phyloP scores from a whole-genome alignment of 2,888 invertebrate genomes.

The Phortica magna region DNA sequence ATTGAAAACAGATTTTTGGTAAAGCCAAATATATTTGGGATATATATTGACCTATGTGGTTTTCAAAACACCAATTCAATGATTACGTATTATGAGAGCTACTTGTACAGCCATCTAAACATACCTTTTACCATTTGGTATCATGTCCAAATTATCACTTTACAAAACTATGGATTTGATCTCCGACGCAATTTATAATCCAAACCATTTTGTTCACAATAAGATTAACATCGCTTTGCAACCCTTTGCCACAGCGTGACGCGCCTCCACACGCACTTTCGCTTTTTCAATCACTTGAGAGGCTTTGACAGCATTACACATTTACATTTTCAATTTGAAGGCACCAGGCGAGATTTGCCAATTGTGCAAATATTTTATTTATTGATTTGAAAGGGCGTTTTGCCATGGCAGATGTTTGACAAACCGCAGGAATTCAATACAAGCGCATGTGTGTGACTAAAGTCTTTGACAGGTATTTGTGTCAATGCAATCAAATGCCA shows the following conservation, averaged over 20 bases:
- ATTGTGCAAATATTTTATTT: slow-evolving; percentile 34
- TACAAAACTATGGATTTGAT: background rate
- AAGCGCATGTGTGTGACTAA: slow-evolving; percentile 11
- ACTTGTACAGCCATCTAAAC: too few relatives aligned
- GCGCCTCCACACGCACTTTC: background rate
- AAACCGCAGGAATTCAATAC: slow-evolving; percentile 20
- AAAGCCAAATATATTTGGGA: too few relatives aligned
- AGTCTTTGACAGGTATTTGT: slow-evolving; percentile 31
- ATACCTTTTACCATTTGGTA: too few relatives aligned
- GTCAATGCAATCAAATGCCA: slow-evolving; percentile 1
- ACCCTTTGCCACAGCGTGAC: background rate
- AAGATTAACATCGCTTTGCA: slow-evolving; percentile 5
- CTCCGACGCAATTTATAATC: background rate
- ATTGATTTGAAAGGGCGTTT: slow-evolving; percentile 29
- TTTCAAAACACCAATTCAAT: too few relatives aligned
- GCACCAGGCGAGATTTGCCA: slow-evolving; percentile 7
- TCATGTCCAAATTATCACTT: too few relatives aligned
- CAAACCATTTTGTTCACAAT: background rate
- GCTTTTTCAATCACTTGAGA: background rate
- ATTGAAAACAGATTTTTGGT: too few relatives aligned
- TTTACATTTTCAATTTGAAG: slow-evolving; percentile 13
- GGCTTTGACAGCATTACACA: slow-evolving; percentile 1
- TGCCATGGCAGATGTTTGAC: slow-evolving; percentile 16
- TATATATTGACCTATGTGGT: too few relatives aligned
- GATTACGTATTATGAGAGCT: too few relatives aligned